Percentiles rank a stretch among this genome's conserved stretches.
These are phyloP conservation scores for Mormyrops boulengeri DNA, from an alignment of 2,797 vertebrate genomes.

Conservation along the genomic window DNA sequence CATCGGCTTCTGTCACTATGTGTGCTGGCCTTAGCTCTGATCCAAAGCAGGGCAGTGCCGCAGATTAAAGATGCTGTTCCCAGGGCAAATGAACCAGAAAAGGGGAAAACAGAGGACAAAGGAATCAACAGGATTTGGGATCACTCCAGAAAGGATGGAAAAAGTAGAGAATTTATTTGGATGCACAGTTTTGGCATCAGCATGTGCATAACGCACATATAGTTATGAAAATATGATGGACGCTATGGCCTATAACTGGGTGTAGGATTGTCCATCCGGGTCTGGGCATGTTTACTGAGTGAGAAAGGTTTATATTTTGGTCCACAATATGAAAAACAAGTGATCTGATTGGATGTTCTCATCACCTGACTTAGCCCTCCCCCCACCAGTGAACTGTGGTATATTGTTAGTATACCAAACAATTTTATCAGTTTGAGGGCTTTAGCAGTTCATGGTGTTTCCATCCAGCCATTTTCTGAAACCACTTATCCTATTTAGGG, in stretches of 20 bases:
- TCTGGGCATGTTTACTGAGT: background rate
- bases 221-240: background rate
- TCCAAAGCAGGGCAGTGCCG: background rate
- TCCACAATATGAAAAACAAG: background rate
- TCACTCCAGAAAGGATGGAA: background rate
- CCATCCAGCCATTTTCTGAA: background rate
- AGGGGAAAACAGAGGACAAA: background rate
- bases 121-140: background rate
- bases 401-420: background rate
- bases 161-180: background rate
- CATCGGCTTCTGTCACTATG: background rate
- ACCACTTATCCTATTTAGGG: background rate
- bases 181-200: background rate
- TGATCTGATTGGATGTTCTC: background rate
- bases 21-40: background rate
- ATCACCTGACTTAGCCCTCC: background rate
- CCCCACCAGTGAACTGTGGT: background rate
- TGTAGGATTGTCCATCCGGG: background rate
- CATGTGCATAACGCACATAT: background rate
- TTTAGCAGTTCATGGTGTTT: background rate
- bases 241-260: background rate
- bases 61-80: background rate
- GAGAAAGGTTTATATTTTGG: background rate
- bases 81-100: background rate
- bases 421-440: background rate